phyloP scores from a whole-genome alignment of 2,797 vertebrate genomes.

The Onychomys leucogaster region DNA sequence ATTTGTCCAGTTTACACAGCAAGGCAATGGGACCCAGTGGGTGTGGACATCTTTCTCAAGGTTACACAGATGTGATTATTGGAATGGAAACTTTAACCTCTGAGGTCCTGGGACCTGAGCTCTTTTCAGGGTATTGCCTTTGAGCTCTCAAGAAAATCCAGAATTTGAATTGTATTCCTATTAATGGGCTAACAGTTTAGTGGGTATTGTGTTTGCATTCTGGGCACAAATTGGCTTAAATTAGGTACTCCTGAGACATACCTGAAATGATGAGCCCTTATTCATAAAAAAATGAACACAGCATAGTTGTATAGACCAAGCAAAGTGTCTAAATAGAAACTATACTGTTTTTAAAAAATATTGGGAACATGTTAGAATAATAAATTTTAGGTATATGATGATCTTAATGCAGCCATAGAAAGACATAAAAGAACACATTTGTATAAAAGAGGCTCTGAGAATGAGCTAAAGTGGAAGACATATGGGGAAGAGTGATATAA shows the following conservation, averaged over 20 bases:
- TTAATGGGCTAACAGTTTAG: neutral
- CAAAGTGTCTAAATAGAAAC: neutral
- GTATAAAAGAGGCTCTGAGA: neutral
- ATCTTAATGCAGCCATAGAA: neutral
- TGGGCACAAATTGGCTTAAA: neutral
- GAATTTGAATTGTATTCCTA: neutral
- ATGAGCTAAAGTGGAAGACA: neutral
- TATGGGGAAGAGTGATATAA: neutral
- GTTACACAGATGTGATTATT: accelerated
- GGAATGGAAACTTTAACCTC: neutral
- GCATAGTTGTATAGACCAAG: neutral
- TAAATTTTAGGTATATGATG: neutral
- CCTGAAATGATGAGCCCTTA: neutral
- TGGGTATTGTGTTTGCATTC: neutral
- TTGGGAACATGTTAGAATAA: neutral
- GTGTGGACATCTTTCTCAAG: neutral
- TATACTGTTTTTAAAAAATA: neutral
- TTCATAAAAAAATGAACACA: neutral
- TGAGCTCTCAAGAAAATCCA: neutral
- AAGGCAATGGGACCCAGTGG: neutral
- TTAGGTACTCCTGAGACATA: neutral
- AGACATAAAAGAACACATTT: neutral
- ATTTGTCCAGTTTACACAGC: neutral
- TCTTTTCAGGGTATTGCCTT: neutral
- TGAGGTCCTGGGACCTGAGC: neutral